Evolutionary conservation across 2,113 vertebrate genomes (phyloP), one percentile per base, ranked within the genome.

Genomic region (Hoplias malabaricus): DNA sequence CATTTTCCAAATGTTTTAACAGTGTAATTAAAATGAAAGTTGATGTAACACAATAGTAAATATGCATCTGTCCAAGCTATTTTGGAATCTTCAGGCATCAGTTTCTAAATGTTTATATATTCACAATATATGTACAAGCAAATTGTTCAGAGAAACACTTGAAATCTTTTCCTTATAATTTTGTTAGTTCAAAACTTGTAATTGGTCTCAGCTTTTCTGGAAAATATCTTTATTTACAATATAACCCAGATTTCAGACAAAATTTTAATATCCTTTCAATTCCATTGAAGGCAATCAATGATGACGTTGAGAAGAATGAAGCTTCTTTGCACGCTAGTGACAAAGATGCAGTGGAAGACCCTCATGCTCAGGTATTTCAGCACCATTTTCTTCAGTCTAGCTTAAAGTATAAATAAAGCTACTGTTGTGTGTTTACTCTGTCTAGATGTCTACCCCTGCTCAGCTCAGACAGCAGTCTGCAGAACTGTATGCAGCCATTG

Each of bases 401-500:
- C 34, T 23, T 50, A 23, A 40, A 29, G 16, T 4, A 12, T 16
- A 13, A 13, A 31, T 63, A 25, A 82, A 42, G 14, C 50, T 68
- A 42, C 27, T 62, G 33, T 38, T 4, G 11, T 36, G 6, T 90
- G 75, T 82, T 79, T 48, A 4, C 85, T 84, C 86, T 57, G 84
- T 85, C 56, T 84, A 99, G 97, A 94, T 96, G 85, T 95, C 92
- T 83, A 96, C 92, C 0, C 97, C 97, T 38, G 93, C 95, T 80
- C 92, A 96, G 78, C 93, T 98, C 75, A 93, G 96, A 74, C 94
- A 96, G 82, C 92, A 96, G 89, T 96, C 96, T 4, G 94, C 95
- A 86, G 96, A 98, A 79, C 85, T 99, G 40, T 99, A 95, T 80
- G 94, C 96, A 36, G 92, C 90, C 54, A 98, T 99, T 85, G 96